phyloP scores from a whole-genome alignment of 1,140 invertebrate genomes.

The Ylistrum balloti region DNA sequence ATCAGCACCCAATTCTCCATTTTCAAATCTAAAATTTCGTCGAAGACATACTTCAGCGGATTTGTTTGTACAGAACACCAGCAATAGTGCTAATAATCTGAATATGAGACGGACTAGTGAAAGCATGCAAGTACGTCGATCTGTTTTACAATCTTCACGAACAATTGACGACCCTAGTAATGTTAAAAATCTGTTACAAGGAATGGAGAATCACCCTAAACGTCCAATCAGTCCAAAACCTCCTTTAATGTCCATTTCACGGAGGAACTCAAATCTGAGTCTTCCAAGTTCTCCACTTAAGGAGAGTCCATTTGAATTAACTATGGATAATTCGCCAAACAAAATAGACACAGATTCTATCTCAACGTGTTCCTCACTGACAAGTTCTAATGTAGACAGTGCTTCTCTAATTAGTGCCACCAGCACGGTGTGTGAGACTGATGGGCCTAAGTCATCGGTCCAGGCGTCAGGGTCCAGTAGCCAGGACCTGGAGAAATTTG shows the following conservation, averaged over 20 bases:
- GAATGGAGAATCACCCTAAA: slow-evolving; percentile 55
- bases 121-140: slow-evolving; percentile 47
- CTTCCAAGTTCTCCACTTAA: slow-evolving; percentile 54
- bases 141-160: slow-evolving; percentile 46
- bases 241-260: slow-evolving; percentile 47
- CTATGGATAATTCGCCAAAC: slow-evolving; percentile 27
- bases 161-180: slow-evolving; percentile 56
- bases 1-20: slow-evolving; percentile 70
- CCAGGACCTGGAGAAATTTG: slow-evolving; percentile 48
- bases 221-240: slow-evolving; percentile 61
- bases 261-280: slow-evolving; percentile 61
- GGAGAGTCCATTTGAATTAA: slow-evolving; percentile 52
- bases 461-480: slow-evolving; percentile 10
- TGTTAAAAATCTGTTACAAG: slow-evolving; percentile 49
- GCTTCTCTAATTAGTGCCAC: neutral
- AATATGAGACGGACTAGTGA: slow-evolving; percentile 55
- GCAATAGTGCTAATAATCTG: slow-evolving; percentile 43
- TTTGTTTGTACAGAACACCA: slow-evolving; percentile 51
- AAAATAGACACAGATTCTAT: slow-evolving; percentile 41
- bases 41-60: slow-evolving; percentile 68
- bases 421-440: neutral
- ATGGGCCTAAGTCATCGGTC: slow-evolving; percentile 52
- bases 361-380: slow-evolving; percentile 20
- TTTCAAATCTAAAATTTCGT: slow-evolving; percentile 60
- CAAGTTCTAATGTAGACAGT: slow-evolving; percentile 9